A percentile compares a stretch with the other conserved stretches of the same genome.
phyloP scores from a whole-genome alignment of 2,113 vertebrate species.

The Leptodactylus fuscus region DNA sequence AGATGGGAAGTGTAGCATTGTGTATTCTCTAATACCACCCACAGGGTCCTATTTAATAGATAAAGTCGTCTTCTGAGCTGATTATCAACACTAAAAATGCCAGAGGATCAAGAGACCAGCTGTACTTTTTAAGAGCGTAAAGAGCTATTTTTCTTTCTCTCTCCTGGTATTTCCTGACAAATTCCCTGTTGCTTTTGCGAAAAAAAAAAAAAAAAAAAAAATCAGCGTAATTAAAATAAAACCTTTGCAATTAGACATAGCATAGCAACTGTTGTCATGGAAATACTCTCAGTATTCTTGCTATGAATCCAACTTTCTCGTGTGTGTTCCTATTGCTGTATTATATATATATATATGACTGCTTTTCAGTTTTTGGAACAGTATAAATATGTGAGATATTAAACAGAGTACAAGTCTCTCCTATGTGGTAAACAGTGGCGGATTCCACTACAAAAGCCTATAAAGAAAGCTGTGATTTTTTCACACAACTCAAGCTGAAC shows the following conservation, averaged over 20 bases:
- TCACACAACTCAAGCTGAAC: slow-evolving; percentile 47
- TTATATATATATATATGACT: slow-evolving; percentile 54
- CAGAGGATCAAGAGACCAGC: slow-evolving; percentile 53
- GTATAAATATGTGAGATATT: slow-evolving; percentile 47
- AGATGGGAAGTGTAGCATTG: not conserved
- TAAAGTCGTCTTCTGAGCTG: slow-evolving; percentile 55
- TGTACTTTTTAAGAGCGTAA: slow-evolving; percentile 10
- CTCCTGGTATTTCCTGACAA: slow-evolving; percentile 55
- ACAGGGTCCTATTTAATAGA: slow-evolving; percentile 1
- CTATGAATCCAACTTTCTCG: slow-evolving; percentile 47
- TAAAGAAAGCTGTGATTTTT: slow-evolving; percentile 53
- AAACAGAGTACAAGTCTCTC: slow-evolving; percentile 43
- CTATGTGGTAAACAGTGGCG: slow-evolving; percentile 40
- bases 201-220: slow-evolving; percentile 44
- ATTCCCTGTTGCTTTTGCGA: slow-evolving; percentile 46
- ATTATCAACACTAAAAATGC: slow-evolving; percentile 50
- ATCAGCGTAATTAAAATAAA: slow-evolving; percentile 53
- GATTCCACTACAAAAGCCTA: slow-evolving; percentile 50
- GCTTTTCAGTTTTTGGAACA: slow-evolving; percentile 52
- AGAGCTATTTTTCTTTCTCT: slow-evolving; percentile 52
- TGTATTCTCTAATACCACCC: slow-evolving; percentile 11
- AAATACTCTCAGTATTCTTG: slow-evolving; percentile 58
- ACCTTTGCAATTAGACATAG: slow-evolving; percentile 57
- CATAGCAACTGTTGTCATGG: slow-evolving; percentile 66
- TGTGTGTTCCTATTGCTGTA: slow-evolving; percentile 38